These are phyloP conservation scores for Presbytis comata DNA, from an alignment of 2,797 vertebrate genomes.

Conservation along the genomic window DNA sequence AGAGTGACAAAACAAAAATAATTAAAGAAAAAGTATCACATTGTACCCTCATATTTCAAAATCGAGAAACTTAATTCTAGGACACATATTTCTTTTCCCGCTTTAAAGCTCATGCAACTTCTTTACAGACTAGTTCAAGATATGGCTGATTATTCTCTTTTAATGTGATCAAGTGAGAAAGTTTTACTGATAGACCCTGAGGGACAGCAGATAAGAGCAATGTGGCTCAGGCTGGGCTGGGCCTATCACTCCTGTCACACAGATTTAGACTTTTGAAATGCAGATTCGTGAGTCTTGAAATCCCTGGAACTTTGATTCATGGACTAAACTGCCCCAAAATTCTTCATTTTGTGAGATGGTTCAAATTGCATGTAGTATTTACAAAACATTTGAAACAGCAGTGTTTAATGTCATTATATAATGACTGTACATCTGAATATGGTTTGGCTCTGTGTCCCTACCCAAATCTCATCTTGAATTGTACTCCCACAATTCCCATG, in stretches of 20 bases:
- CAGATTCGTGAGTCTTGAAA: background rate
- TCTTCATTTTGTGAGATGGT: background rate
- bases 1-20: background rate
- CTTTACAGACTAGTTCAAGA: background rate
- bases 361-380: background rate
- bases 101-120: background rate
- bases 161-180: background rate
- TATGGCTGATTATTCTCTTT: background rate
- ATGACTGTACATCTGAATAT: background rate
- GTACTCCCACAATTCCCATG: background rate
- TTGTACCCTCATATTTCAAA: background rate
- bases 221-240: background rate
- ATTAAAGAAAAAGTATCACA: background rate
- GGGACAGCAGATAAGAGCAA: background rate
- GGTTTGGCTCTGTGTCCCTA: background rate
- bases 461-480: background rate
- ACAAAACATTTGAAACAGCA: background rate
- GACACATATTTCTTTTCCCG: background rate
- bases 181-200: background rate
- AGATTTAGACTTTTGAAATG: background rate
- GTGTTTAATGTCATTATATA: background rate
- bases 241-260: background rate
- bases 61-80: background rate
- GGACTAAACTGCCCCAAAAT: background rate
- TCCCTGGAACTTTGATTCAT: background rate